Base-by-base conservation (phyloP, 2,113 vertebrate species). In the Myodes glareolus region DNA sequence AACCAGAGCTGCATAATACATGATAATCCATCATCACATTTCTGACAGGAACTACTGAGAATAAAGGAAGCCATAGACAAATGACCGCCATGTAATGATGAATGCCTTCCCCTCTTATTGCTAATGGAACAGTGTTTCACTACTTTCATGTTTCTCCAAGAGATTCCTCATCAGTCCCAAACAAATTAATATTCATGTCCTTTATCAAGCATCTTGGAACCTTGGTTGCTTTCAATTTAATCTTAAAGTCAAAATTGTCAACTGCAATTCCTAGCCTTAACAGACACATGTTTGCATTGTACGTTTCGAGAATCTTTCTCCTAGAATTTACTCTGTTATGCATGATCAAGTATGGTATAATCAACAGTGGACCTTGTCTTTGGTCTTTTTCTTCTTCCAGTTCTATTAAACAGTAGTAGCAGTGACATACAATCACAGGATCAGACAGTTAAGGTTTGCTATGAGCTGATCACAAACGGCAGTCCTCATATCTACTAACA, bases 171-270 rank as follows among this genome's bases (percentile, higher is more conserved):
- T 92, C 47, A 78, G 29, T 63, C 12, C 11, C 84, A 45, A 80
- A n/a, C 2, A 52, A 55, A 76, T 63, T 75, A 73, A 85, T 88
- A 63, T 80, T 94, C 42, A 63, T 89, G 61, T 42, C 1, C 17
- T 55, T 88, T 97, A 68, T 67, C 63, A 78, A 70, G 11, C 25
- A 31, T n/a, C 68, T 58, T 72, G 31, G 29, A 11, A 82, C 16
- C 16, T 65, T 47, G 27, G 45, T 87, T 70, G 52, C 45, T 92
- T 96, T 92, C 50, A 75, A 61, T 33, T 90, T 75, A 55, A 92
- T 31, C 92, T 92, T 88, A 67, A 84, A 86, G 27, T 65, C 3
- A 45, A 92, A 52, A 52, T 45, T 77, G 17, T 65, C 23, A 50
- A 81, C n/a, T 73, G 36, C 0, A 33, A 1, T 75, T n/a, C 23